Evolutionary conservation across 2,888 invertebrate species (phyloP).

Genomic region (Aelia acuminata): DNA sequence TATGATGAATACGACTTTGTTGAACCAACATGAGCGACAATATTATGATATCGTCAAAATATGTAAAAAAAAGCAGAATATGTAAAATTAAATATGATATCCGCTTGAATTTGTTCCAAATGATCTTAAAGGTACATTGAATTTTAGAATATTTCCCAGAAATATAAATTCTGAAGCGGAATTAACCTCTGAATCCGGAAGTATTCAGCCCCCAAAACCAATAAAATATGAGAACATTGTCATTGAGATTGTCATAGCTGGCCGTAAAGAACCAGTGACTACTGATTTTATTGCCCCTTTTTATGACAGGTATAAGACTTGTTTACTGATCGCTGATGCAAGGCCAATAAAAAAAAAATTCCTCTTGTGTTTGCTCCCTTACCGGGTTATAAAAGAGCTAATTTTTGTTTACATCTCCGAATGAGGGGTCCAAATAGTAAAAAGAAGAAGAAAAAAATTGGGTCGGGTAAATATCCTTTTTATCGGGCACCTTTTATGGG

Average conservation of each 20-base stretch:
- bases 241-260: background rate
- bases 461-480: background rate
- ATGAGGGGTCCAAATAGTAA: background rate
- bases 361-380: background rate
- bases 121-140: too few species aligned
- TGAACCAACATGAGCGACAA: too few species aligned
- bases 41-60: too few species aligned
- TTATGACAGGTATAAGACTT: background rate
- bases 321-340: background rate
- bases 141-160: too few species aligned
- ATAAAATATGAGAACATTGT: background rate
- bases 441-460: background rate
- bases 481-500: background rate
- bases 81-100: too few species aligned
- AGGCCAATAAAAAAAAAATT: background rate
- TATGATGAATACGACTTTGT: too few species aligned
- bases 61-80: too few species aligned
- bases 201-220: background rate
- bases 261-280: background rate
- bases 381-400: background rate
- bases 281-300: background rate
- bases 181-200: too few species aligned
- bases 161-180: too few species aligned
- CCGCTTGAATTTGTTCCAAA: too few species aligned
- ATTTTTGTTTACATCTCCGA: background rate